phyloP scores from a whole-genome alignment of 2,888 invertebrate genomes.

The Balanococcus diminutus region DNA sequence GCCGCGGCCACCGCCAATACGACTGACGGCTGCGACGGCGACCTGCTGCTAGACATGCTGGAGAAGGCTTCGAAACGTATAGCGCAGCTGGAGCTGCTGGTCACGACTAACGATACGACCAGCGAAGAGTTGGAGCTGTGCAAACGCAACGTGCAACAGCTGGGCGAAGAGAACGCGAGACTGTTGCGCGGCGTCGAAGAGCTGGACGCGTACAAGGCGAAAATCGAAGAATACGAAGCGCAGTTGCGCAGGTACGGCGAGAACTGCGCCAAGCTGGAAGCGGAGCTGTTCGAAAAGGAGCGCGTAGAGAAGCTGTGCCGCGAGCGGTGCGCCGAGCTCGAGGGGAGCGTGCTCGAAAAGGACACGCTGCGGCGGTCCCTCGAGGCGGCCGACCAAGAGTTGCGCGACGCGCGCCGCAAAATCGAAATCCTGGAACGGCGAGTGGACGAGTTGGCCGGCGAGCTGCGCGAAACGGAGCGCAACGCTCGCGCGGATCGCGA shows the following conservation, averaged over 20 bases:
- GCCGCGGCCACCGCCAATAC: neutral
- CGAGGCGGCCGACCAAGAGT: slow-evolving; percentile 56
- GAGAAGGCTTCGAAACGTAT: slow-evolving; percentile 21
- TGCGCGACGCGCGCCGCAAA: slow-evolving; percentile 58
- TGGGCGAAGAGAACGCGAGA: slow-evolving; percentile 41
- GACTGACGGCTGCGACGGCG: neutral
- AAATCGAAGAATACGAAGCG: slow-evolving; percentile 44
- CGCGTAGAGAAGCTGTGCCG: slow-evolving; percentile 35
- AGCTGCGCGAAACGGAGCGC: slow-evolving; percentile 15
- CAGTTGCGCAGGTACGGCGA: neutral
- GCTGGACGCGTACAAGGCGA: slow-evolving; percentile 14
- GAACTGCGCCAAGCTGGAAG: slow-evolving; percentile 14
- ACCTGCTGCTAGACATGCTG: neutral
- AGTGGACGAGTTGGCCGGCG: slow-evolving; percentile 17
- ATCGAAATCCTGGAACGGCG: slow-evolving; percentile 48
- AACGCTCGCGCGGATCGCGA: slow-evolving; percentile 50
- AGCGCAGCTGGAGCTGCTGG: slow-evolving; percentile 21
- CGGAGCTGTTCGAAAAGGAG: slow-evolving; percentile 48
- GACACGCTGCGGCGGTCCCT: slow-evolving; percentile 28
- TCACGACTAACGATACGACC: slow-evolving; percentile 7
- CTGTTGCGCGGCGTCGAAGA: slow-evolving; percentile 29
- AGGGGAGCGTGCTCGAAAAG: slow-evolving; percentile 54
- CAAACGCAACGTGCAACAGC: neutral
- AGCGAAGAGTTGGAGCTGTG: slow-evolving; percentile 5
- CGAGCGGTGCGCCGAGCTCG: slow-evolving; percentile 57